A percentile compares a stretch with the other conserved stretches of the same genome.
These are phyloP conservation scores for Ardeotis arabs DNA, from an alignment of 2,113 vertebrate species.

Conservation along the genomic window DNA sequence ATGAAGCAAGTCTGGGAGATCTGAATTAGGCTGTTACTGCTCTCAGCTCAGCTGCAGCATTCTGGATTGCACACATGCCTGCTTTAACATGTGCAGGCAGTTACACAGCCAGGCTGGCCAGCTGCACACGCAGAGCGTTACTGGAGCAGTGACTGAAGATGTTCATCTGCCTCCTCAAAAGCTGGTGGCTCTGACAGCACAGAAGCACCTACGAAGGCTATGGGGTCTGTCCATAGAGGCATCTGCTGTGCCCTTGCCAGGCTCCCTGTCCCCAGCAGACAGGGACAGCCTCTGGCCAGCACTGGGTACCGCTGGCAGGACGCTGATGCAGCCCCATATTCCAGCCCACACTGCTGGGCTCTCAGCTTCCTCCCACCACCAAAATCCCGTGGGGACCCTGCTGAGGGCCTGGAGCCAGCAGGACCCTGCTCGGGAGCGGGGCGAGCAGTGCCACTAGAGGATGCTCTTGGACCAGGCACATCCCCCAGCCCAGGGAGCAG, in stretches of 20 bases:
- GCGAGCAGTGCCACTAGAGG: conserved; percentile 55
- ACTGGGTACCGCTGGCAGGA: fast-evolving
- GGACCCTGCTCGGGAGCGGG: not conserved
- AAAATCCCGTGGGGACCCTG: not conserved
- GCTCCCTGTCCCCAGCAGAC: not conserved
- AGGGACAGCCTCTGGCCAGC: not conserved
- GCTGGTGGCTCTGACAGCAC: not conserved
- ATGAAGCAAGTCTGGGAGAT: not conserved
- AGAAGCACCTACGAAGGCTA: not conserved
- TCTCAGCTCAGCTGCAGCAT: not conserved
- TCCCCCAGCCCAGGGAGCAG: not conserved
- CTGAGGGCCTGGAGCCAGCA: not conserved
- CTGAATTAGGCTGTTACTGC: not conserved
- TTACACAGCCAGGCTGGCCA: not conserved
- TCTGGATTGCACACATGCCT: not conserved
- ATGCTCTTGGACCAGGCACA: conserved; percentile 55
- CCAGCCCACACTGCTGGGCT: not conserved
- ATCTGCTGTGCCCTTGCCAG: not conserved
- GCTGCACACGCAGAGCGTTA: not conserved
- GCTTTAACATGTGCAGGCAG: not conserved
- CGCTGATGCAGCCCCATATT: not conserved
- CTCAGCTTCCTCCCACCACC: not conserved
- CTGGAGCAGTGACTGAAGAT: not conserved
- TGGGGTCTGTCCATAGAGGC: not conserved
- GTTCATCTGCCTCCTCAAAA: not conserved